A percentile compares a stretch with the other conserved stretches of the same genome.
These are phyloP conservation scores for Lagodon rhomboides DNA, from an alignment of 2,797 vertebrate species.

Conservation along the genomic window DNA sequence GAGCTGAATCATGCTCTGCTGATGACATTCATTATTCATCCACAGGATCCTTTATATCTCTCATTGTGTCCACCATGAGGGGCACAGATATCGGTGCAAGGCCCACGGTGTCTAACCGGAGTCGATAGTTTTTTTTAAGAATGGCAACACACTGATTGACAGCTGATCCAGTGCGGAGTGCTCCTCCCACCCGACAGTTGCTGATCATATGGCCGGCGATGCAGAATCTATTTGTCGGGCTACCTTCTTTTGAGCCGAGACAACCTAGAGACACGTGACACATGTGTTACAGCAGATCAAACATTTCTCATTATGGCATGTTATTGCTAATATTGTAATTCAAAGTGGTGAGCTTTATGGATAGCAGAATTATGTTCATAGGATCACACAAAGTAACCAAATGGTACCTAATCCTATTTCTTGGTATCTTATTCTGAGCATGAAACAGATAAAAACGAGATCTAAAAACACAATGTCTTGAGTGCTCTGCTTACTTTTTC, in stretches of 20 bases:
- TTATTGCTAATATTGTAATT: no score
- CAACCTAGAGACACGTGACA: slow-evolving; percentile 49
- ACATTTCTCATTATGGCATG: neutral
- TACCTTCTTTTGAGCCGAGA: slow-evolving; percentile 54
- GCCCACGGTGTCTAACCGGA: neutral
- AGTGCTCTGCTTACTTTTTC: slow-evolving; percentile 66
- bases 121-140: neutral
- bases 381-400: neutral
- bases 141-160: slow-evolving; percentile 23
- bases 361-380: neutral
- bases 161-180: slow-evolving; percentile 34
- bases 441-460: neutral
- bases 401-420: no score
- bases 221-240: slow-evolving; percentile 24
- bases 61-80: slow-evolving; percentile 5
- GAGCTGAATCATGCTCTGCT: slow-evolving; percentile 1
- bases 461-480: no score
- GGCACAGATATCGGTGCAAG: neutral
- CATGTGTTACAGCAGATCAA: neutral
- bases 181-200: slow-evolving; percentile 20
- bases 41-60: slow-evolving; percentile 19
- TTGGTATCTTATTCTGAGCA: neutral
- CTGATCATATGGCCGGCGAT: slow-evolving; percentile 1
- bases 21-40: slow-evolving; percentile 15
- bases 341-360: neutral